These are phyloP conservation scores for Ricordea florida DNA, from an alignment of 92 coral and sea anemone species.

Conservation along the genomic window DNA sequence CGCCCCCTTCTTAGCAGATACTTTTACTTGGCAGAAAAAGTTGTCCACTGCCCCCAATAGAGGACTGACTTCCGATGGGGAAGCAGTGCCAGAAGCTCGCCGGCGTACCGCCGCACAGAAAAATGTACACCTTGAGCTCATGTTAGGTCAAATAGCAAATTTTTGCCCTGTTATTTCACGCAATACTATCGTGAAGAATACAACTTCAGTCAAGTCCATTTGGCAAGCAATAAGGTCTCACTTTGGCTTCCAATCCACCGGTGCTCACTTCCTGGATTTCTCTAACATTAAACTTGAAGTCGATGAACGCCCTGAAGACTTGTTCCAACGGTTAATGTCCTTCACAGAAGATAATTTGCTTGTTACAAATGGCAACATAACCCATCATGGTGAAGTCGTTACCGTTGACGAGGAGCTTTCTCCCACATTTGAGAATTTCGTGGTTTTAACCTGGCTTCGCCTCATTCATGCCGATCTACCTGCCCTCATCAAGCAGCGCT, in stretches of 20 bases:
- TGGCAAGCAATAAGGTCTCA: slow-evolving; percentile 48
- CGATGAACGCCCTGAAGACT: slow-evolving; percentile 41
- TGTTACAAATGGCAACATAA: slow-evolving; percentile 16
- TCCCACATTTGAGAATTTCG: slow-evolving; percentile 50
- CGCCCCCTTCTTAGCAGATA: too few relatives aligned
- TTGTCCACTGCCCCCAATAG: too few relatives aligned
- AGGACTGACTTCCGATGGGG: too few relatives aligned
- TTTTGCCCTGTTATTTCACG: slow-evolving; percentile 41
- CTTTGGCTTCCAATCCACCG: slow-evolving; percentile 49
- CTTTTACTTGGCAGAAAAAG: too few relatives aligned
- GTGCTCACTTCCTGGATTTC: slow-evolving; percentile 46
- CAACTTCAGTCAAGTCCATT: slow-evolving; percentile 32
- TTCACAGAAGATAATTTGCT: slow-evolving; percentile 31
- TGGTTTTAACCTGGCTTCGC: slow-evolving; percentile 11
- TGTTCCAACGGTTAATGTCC: slow-evolving; percentile 20
- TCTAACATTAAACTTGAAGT: slow-evolving; percentile 26
- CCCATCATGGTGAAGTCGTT: slow-evolving; percentile 49
- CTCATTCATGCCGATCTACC: background rate
- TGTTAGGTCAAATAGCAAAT: slow-evolving; percentile 48
- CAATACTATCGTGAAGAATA: slow-evolving; percentile 31
- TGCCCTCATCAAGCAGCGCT: slow-evolving; percentile 35
- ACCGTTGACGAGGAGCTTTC: slow-evolving; percentile 49
- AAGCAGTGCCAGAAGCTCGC: too few relatives aligned
- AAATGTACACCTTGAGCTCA: too few relatives aligned
- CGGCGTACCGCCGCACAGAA: slow-evolving; percentile 23